These are phyloP conservation scores for Troides oblongomaculatus DNA, from an alignment of 2,888 invertebrate species.

Conservation along the genomic window DNA sequence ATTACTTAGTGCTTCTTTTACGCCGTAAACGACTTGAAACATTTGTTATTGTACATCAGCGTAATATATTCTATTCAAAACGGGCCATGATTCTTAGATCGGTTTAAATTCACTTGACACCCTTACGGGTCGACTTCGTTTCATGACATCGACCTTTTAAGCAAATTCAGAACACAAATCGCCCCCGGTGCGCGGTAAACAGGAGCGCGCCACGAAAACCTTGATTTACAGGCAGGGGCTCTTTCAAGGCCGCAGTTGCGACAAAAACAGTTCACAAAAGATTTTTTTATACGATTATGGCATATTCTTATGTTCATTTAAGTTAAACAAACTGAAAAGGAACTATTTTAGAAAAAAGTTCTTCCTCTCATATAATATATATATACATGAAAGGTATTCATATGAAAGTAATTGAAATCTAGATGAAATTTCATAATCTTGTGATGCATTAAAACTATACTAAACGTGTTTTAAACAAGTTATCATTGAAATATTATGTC, in stretches of 20 bases:
- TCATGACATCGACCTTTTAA: constrained; percentile 56
- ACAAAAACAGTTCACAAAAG: constrained; percentile 6
- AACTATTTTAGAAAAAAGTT: too few species aligned
- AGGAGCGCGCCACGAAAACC: constrained; percentile 53
- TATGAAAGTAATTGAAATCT: too few species aligned
- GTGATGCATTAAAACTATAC: too few species aligned
- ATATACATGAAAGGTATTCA: too few species aligned
- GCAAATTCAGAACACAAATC: constrained; percentile 52
- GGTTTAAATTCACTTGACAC: constrained; percentile 23
- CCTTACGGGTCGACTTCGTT: constrained; percentile 21
- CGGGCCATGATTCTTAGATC: background rate
- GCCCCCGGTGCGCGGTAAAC: constrained; percentile 44
- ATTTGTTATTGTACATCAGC: background rate
- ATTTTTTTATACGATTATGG: too few species aligned
- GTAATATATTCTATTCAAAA: background rate
- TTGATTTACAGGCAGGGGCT: constrained; percentile 49
- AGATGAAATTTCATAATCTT: too few species aligned
- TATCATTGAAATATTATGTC: background rate
- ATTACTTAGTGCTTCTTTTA: background rate
- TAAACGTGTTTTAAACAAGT: too few species aligned
- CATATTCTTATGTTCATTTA: too few species aligned
- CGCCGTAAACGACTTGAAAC: background rate
- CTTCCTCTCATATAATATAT: too few species aligned
- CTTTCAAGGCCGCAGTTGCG: constrained; percentile 42
- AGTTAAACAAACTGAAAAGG: too few species aligned